Evolutionary conservation across 2,888 invertebrate genomes (phyloP).

Genomic region (Prosapia bicincta): DNA sequence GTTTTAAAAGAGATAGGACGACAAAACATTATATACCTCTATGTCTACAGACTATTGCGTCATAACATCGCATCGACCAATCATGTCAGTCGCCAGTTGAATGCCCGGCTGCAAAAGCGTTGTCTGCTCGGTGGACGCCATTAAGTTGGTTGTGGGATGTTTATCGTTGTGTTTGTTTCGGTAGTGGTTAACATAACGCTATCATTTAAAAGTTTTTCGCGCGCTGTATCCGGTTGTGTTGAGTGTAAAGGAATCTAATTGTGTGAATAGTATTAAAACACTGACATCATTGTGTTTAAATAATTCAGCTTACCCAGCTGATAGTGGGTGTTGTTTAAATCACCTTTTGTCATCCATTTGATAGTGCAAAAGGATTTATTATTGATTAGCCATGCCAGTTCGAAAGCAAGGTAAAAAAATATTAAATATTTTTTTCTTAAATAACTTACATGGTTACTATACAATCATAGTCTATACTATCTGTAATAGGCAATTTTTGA

Average conservation of each 20-base stretch:
- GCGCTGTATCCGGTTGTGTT: not conserved
- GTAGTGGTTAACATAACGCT: conserved; percentile 2
- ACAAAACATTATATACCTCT: not conserved
- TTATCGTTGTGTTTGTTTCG: conserved; percentile 2
- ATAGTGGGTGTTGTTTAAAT: not conserved
- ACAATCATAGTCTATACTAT: no score
- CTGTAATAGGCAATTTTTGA: no score
- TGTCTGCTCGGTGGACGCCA: not conserved
- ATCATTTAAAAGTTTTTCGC: conserved; percentile 2
- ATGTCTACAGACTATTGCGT: not conserved
- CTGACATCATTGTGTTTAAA: not conserved
- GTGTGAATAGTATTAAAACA: not conserved
- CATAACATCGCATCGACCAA: not conserved
- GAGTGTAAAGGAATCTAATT: not conserved
- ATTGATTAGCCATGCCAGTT: not conserved
- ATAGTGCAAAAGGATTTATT: conserved; percentile 2
- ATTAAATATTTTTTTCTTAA: no score
- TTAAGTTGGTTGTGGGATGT: conserved; percentile 2
- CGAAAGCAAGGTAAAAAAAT: not conserved
- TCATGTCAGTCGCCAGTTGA: conserved; percentile 2
- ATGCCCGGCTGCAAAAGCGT: not conserved
- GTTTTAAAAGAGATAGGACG: no score
- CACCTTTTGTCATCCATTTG: not conserved
- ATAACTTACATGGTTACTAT: no score
- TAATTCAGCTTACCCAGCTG: not conserved